Evolutionary conservation across 2,797 vertebrate species (phyloP), one percentile per base, ranked within the genome.

Genomic region (Molossus molossus): DNA sequence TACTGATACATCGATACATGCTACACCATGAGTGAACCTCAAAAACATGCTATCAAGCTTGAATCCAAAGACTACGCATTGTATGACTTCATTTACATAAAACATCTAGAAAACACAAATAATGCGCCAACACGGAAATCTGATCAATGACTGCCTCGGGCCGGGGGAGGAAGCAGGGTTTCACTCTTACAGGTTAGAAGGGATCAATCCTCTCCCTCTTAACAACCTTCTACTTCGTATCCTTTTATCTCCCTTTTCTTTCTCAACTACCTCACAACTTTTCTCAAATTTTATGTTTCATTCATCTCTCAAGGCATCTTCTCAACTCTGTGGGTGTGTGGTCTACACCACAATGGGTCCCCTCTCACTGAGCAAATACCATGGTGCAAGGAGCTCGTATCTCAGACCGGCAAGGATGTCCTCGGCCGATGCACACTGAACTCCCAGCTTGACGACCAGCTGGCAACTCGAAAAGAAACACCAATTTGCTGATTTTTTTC

Each of bases 381-480:
- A 17, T 17, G 80, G 62, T 9, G 25, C 6, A 21, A 91, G 9
- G 21, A 81, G 37, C 50, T 33, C 11, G 5, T n/a, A 50, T 27
- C 53, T 73, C 29, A 86, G 55, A 79, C 6, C 21, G 50, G 12
- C 57, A 76, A 76, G 18, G 14, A 3, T n/a, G 40, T 33, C 77
- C 69, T 72, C 50, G 45, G 21, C 13, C 40, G 86, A 55, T 70
- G 77, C n/a, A 65, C 50, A 77, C 23, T 50, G 33, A 93, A 69
- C 53, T 55, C 40, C 55, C 62, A 57, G 27, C 11, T 53, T 72
- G 53, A 62, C 64, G 9, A 69, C 48, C 65, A 86, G 21, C n/a
- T 64, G 60, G 10, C 29, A 87, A 84, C 4, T 73, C 53, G 87
- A 29, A 84, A 77, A 94, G 15, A 94, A 94, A 92, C 3, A 92